Conservation (phyloP, 2,888 invertebrate genomes). For the Ferrisia virgata region DNA sequence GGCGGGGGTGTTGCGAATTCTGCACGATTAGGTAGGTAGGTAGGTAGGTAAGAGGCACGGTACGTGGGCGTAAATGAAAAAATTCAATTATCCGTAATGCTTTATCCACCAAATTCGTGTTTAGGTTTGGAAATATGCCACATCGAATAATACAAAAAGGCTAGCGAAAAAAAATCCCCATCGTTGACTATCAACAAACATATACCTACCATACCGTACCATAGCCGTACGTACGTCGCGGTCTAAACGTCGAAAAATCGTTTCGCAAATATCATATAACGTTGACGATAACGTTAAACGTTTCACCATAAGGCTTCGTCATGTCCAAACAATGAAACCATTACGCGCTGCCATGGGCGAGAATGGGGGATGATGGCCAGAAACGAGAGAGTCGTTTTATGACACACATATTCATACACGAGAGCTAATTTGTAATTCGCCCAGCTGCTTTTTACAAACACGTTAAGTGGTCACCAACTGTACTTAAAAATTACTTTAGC, state of each 20-base stretch:
- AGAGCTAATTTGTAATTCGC: slow-evolving; percentile 4
- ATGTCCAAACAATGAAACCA: slow-evolving; percentile 23
- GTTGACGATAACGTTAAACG: neutral
- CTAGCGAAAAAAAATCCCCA: neutral
- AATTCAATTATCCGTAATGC: slow-evolving; percentile 5
- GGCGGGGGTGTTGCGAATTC: neutral
- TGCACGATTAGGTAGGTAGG: too few species aligned
- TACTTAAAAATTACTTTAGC: neutral
- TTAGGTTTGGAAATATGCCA: slow-evolving; percentile 3
- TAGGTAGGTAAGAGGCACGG: too few species aligned
- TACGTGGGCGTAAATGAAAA: slow-evolving; percentile 6
- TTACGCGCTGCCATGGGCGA: too few species aligned
- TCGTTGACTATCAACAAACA: neutral
- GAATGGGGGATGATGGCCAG: too few species aligned
- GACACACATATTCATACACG: neutral
- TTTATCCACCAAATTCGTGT: neutral
- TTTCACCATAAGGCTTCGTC: too few species aligned
- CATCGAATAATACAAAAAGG: neutral
- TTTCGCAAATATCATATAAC: neutral
- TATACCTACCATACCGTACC: neutral
- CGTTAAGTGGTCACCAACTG: neutral
- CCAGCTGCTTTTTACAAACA: neutral
- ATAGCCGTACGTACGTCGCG: neutral
- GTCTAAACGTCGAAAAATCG: neutral
- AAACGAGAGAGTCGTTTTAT: neutral